Percentiles rank a stretch among this genome's conserved stretches.
Conservation (phyloP, 2,888 invertebrate genomes). For the Thymelicus lineola region DNA sequence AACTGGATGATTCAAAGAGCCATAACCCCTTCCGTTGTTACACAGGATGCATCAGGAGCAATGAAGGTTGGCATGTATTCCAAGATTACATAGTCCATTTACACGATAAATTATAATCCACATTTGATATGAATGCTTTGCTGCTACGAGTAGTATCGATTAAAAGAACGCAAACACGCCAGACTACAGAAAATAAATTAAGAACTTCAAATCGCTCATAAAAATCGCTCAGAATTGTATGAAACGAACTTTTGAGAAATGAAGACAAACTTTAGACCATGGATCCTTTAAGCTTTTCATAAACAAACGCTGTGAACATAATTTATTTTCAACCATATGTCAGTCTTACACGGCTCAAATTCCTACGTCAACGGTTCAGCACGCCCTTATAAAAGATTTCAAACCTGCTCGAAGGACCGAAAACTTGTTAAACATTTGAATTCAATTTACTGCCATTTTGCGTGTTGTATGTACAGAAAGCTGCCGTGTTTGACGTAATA, state of each 20-base stretch:
- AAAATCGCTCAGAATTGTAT: background rate
- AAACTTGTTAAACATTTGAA: constrained; percentile 1
- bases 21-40: too few relatives aligned
- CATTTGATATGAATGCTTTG: background rate
- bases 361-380: background rate
- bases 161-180: background rate
- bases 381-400: constrained; percentile 6
- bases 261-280: constrained; percentile 27
- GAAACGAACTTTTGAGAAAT: constrained; percentile 7
- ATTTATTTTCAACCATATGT: background rate
- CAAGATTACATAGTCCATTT: too few relatives aligned
- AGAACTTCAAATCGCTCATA: background rate
- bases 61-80: too few relatives aligned
- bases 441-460: background rate
- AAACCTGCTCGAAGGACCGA: constrained; percentile 22
- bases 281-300: constrained; percentile 19
- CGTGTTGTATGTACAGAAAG: background rate
- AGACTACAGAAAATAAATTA: background rate
- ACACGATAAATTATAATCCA: background rate
- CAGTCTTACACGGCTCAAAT: background rate
- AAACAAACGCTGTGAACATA: background rate
- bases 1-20: too few relatives aligned
- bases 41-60: too few relatives aligned
- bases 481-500: background rate
- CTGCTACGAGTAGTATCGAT: background rate